Conservation (phyloP, 2,888 invertebrate genomes). For the Parapristionchus giblindavisi region DNA sequence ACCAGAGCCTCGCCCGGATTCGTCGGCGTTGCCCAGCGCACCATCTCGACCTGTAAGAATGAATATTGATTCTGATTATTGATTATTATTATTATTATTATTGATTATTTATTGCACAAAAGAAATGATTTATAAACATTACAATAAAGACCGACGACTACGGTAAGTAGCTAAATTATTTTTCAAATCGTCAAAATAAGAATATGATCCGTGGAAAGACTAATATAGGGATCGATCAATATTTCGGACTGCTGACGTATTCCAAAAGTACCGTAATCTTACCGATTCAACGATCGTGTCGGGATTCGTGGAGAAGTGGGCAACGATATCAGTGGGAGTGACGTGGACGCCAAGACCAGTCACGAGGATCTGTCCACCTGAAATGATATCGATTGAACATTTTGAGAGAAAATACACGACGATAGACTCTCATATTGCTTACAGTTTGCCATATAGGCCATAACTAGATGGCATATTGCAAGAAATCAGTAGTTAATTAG, state of each 20-base stretch:
- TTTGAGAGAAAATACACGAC: constrained; percentile 41
- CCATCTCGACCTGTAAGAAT: constrained; percentile 48
- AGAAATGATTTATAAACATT: neutral
- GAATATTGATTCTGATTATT: neutral
- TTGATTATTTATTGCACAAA: neutral
- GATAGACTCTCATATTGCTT: too few species aligned
- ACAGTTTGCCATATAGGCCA: too few species aligned
- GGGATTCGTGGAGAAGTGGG: constrained; percentile 48
- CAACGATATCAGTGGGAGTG: constrained; percentile 48
- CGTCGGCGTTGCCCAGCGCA: constrained; percentile 46
- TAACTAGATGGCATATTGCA: too few species aligned
- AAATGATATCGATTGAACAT: neutral
- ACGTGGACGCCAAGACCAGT: constrained; percentile 34
- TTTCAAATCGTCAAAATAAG: too few species aligned
- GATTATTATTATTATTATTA: neutral
- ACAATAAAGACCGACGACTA: neutral
- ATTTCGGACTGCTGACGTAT: neutral
- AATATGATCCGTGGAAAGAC: too few species aligned
- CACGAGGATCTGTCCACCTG: constrained; percentile 37
- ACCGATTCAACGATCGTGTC: constrained; percentile 39
- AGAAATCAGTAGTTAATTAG: too few species aligned
- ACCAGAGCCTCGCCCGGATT: constrained; percentile 53
- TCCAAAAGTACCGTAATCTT: neutral
- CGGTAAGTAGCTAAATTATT: neutral
- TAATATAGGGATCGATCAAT: neutral